Base-by-base conservation (phyloP, 2,888 invertebrate genomes). In the Tenthredo mesomela region DNA sequence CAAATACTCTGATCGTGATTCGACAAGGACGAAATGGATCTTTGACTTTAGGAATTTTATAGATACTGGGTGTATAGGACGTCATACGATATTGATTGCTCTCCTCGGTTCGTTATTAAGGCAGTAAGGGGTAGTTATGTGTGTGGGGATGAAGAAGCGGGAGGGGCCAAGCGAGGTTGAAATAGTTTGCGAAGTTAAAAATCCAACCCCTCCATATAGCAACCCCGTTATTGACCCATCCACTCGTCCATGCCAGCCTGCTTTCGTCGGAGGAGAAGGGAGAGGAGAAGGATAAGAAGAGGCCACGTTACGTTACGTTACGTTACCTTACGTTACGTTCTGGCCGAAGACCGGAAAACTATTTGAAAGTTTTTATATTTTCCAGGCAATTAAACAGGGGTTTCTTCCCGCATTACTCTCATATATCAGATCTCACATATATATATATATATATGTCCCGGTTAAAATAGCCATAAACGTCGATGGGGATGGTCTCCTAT, bases 331-430 rank as follows among this genome's bases (percentile, higher is more conserved):
- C 61, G 7, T n/a, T 37, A 54, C 33, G 10, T 61, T 80, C 58
- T 80, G 61, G 54, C 18, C 18, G 21, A 12, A 43, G 40, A 37
- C n/a, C 6, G 54, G 54, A 82, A 82, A 82, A 82, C 82, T 82
- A 82, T 82, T 82, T 33, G 37, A 82, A 82, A 82, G 82, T 82
- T 82, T 82, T 82, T 82, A 82, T 82, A 82, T 82, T 82, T 82
- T 82, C 82, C 67, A 40, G 67, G 67, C 82, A 82, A 82, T 82
- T 70, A 82, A 82, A 70, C 82, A 43, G 18, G 29, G n/a, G n/a
- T 50, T 82, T 37, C 40, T 33, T n/a, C 70, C 43, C 47, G 50
- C 29, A 50, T 25, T 7, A 50, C 67, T 58, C 67, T 29, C 18
- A 12, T 18, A 29, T 47, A 7, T 2, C n/a, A 6, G 61, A 37